Evolutionary conservation across 2,888 invertebrate species (phyloP).

Genomic region (Microctonus brassicae): DNA sequence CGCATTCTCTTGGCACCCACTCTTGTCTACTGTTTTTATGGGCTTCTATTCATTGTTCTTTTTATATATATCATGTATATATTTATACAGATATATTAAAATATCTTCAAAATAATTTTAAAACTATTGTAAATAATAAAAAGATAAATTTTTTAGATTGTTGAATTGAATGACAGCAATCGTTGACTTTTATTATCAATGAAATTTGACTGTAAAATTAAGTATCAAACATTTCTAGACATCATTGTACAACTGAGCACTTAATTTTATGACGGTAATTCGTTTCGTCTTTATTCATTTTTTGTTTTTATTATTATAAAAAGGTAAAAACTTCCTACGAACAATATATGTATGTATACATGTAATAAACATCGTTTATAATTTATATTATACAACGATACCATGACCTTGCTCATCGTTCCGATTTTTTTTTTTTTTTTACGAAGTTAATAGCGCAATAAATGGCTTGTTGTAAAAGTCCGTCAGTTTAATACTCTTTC

Average conservation of each 20-base stretch:
- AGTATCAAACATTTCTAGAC: background rate
- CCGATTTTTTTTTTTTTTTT: conserved; percentile 46
- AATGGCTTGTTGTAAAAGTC: conserved; percentile 56
- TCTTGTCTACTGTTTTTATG: background rate
- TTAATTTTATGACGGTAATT: background rate
- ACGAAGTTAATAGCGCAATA: conserved; percentile 54
- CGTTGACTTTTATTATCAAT: background rate
- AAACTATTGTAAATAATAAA: background rate
- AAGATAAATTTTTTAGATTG: background rate
- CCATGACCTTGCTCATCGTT: conserved; percentile 58
- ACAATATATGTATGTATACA: background rate
- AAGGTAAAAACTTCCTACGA: background rate
- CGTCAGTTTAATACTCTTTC: conserved; percentile 59
- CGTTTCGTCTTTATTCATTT: background rate
- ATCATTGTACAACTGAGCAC: background rate
- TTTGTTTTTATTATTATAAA: background rate
- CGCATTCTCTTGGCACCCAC: conserved; percentile 15
- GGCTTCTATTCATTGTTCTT: conserved; percentile 11
- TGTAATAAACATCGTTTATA: background rate
- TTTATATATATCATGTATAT: conserved; percentile 23
- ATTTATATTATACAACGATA: background rate
- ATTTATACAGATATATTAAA: background rate
- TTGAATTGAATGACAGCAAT: background rate
- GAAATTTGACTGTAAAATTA: background rate
- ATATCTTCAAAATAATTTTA: background rate